Evolutionary conservation across 2,797 vertebrate genomes (phyloP), one percentile per base, ranked within the genome.

Genomic region (Ispidina lecontei): DNA sequence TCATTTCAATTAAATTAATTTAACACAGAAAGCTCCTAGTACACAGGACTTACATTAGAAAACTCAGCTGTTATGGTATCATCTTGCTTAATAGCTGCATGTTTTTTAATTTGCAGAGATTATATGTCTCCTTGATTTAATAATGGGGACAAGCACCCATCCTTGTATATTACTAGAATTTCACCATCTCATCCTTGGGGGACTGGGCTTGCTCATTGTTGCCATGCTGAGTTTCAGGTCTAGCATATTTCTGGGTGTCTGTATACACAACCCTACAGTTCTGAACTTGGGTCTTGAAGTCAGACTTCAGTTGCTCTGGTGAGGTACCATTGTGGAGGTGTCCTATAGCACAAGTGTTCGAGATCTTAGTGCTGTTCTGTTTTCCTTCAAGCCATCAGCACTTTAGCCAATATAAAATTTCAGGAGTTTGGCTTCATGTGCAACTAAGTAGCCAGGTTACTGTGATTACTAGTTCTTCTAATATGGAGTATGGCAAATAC

Each of bases 251-350:
- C 76, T 58, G 44, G 23, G 41, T 43, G n/a, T 19, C 56, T 69
- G 28, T 69, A 56, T 54, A 21, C 19, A 63, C 51, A 39, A 67
- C 5, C 16, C n/a, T 70, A 20, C 15, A 23, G 41, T 69, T 74
- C 39, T 68, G 37, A 72, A 39, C 31, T 72, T 81, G 47, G 51
- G 23, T 35, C 21, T 33, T 46, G n/a, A 22, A 41, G 31, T 41
- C 37, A 21, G 43, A 62, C 21, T 39, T 83, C 41, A 51, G 0
- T 60, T 4, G 4, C 43, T 52, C 43, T 52, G 23, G 7, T 37
- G 23, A 79, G 12, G 21, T 65, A 59, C 54, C 15, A 5, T 33
- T 2, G 0, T 37, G 22, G 35, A 14, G 6, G 10, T 1, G 0
- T 72, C 41, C 21, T 75, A 59, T 21, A 71, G 46, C 43, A 55